Evolutionary conservation across 2,888 invertebrate genomes (phyloP).

Genomic region (Myopa testacea): DNA sequence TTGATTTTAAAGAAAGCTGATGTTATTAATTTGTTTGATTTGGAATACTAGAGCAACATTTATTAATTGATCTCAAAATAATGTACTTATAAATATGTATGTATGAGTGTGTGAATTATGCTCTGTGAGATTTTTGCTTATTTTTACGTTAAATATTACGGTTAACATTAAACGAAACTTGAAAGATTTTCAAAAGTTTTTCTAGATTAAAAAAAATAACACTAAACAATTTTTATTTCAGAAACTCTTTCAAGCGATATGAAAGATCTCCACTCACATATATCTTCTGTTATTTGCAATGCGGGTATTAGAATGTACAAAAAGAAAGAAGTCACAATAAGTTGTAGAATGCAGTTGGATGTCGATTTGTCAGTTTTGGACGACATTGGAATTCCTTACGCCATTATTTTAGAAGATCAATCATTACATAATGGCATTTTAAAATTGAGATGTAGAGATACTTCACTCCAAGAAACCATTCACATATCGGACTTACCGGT

Average conservation of each 20-base stretch:
- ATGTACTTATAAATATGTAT: too few relatives aligned
- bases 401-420: slow-evolving; percentile 4
- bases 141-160: too few relatives aligned
- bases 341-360: slow-evolving; percentile 17
- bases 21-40: too few relatives aligned
- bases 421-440: slow-evolving; percentile 9
- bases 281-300: not conserved
- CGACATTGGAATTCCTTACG: slow-evolving; percentile 21
- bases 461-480: slow-evolving; percentile 23
- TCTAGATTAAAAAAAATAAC: not conserved
- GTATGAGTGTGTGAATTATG: too few relatives aligned
- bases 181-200: too few relatives aligned
- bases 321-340: not conserved
- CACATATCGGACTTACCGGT: slow-evolving; percentile 26
- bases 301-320: not conserved
- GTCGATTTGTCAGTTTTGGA: not conserved
- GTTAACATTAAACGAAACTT: too few relatives aligned
- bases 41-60: too few relatives aligned
- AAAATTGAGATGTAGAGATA: slow-evolving; percentile 27
- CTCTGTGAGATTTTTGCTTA: too few relatives aligned
- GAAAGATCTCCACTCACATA: not conserved
- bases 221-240: not conserved
- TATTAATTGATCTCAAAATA: too few relatives aligned
- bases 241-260: not conserved
- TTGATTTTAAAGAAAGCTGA: too few relatives aligned